Evolutionary conservation across 2,113 vertebrate species (phyloP), one percentile per base, ranked within the genome.

Genomic region (Baryphthengus martii): DNA sequence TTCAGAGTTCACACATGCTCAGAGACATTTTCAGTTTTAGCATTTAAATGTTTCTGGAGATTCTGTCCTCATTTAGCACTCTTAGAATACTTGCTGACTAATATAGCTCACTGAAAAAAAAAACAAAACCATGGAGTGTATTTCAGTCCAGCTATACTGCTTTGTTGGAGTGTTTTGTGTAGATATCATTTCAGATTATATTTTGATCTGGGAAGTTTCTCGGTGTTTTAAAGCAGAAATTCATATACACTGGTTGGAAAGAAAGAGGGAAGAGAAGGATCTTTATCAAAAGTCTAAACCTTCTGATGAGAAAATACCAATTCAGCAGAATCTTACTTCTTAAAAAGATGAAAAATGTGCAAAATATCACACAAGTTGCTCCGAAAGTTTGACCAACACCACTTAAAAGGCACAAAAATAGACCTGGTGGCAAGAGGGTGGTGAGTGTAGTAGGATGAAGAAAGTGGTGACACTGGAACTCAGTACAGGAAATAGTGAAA

Each of bases 11-110:
- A 76, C 62, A 76, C 9, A 53, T 42, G 44, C 70, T 89, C 61
- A 90, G 39, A 74, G 6, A 50, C 20, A 35, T 75, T 87, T 91
- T 91, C 29, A 52, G 63, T 94, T 94, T 91, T 91, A 94, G 67
- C 35, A 70, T 49, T 61, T 79, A 95, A 93, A 72, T 87, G 62
- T 89, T 95, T 95, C 81, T 85, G 55, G 63, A 94, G 55, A 67
- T 55, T 89, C 49, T 96, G 74, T 88, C 78, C 67, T 94, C 74
- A 79, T 47, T 81, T 40, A 89, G 45, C 33, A 76, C 44, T 49
- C 19, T 40, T 28, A 37, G n/a, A 87, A 25, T 17, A 84, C 77
- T 87, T 1, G 1, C 26, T 94, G 42, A 62, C 68, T 75, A 83
- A 73, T 28, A 85, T 37, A 63, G 39, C 23, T 80, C 0, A 0